Evolutionary conservation across 1,140 invertebrate genomes (phyloP).

Genomic region (Aethina tumida): DNA sequence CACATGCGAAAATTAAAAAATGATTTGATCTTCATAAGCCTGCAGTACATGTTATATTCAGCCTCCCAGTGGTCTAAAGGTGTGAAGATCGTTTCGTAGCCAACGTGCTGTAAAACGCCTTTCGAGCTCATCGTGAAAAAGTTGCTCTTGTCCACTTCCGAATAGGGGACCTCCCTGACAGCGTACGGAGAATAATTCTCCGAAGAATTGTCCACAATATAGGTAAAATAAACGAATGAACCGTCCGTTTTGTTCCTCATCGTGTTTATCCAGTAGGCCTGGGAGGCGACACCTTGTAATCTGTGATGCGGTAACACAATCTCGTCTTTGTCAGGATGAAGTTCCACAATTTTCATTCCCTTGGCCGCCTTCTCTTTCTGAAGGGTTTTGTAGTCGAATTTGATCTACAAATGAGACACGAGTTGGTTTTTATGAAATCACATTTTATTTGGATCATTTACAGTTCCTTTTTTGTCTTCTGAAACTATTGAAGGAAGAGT

Average conservation of each 20-base stretch:
- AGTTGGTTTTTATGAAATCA: no score
- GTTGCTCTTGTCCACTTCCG: slow-evolving; percentile 45
- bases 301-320: no score
- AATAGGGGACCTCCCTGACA: slow-evolving; percentile 52
- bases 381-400: no score
- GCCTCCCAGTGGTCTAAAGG: slow-evolving; percentile 57
- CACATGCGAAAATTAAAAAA: slow-evolving; percentile 65
- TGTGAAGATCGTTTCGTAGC: slow-evolving; percentile 56
- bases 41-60: slow-evolving; percentile 57
- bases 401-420: no score
- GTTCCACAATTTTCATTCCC: no score
- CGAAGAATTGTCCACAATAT: slow-evolving; percentile 54
- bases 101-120: slow-evolving; percentile 57
- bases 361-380: no score
- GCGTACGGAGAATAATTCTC: slow-evolving; percentile 58
- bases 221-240: slow-evolving; percentile 58
- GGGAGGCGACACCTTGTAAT: slow-evolving; percentile 34
- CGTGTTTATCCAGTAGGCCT: slow-evolving; percentile 44
- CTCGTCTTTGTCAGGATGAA: no score
- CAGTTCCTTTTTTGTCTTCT: no score
- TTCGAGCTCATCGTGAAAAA: slow-evolving; percentile 58
- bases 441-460: no score
- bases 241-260: slow-evolving; percentile 39
- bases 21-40: slow-evolving; percentile 59
- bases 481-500: no score